Percentiles rank a stretch among this genome's conserved stretches.
phyloP scores from a whole-genome alignment of 1,140 invertebrate species.

The Maniola jurtina region DNA sequence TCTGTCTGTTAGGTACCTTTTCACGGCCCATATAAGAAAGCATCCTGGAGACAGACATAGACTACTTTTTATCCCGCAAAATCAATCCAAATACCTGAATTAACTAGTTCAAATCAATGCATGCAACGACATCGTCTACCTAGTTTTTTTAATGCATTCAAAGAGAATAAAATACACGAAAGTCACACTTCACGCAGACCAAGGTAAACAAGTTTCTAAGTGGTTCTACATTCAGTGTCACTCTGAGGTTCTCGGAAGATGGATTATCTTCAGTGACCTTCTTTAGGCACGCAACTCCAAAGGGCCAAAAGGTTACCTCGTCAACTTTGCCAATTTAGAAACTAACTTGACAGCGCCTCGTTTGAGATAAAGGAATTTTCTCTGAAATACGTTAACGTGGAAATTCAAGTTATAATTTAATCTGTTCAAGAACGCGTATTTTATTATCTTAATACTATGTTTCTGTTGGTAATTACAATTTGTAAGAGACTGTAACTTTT shows the following conservation, averaged over 20 bases:
- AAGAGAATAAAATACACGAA: background rate
- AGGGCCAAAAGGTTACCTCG: constrained; percentile 17
- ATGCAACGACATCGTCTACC: too few relatives aligned
- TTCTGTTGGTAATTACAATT: too few relatives aligned
- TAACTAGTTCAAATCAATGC: too few relatives aligned
- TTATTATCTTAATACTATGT: too few relatives aligned
- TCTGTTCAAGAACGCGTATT: too few relatives aligned
- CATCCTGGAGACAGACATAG: too few relatives aligned
- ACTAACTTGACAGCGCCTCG: background rate
- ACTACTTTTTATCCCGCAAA: too few relatives aligned
- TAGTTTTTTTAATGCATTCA: too few relatives aligned
- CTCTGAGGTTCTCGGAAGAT: constrained; percentile 8
- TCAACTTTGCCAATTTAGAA: constrained; percentile 12
- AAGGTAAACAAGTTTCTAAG: constrained; percentile 8
- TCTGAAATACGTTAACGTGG: background rate
- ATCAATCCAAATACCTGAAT: too few relatives aligned
- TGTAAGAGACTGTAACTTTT: too few relatives aligned
- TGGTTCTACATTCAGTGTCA: constrained; percentile 15
- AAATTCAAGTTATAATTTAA: background rate
- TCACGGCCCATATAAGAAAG: too few relatives aligned
- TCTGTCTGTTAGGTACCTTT: too few relatives aligned
- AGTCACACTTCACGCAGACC: background rate
- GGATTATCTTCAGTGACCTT: constrained; percentile 18
- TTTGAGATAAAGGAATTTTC: background rate
- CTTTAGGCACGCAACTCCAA: constrained; percentile 7